These are phyloP conservation scores for Macrosteles quadrilineatus DNA, from an alignment of 1,140 invertebrate species.

Conservation along the genomic window DNA sequence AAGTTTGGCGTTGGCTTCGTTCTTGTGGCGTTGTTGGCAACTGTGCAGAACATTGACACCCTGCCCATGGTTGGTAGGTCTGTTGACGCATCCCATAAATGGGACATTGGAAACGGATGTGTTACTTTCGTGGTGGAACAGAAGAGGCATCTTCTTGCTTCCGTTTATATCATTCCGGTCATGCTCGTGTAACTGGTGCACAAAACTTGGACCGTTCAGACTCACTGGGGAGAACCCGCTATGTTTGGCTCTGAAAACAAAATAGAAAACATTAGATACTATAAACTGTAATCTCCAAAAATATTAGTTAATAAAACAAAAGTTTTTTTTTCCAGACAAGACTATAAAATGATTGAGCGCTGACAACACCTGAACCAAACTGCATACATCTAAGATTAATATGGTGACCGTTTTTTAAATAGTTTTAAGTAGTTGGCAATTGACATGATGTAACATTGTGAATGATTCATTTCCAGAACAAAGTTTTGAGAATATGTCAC, in stretches of 20 bases:
- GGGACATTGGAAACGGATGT: background rate
- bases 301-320: background rate
- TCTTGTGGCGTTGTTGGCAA: conserved; percentile 31
- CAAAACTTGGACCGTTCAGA: conserved; percentile 21
- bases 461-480: no score
- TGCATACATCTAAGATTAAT: no score
- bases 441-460: no score
- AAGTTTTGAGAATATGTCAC: no score
- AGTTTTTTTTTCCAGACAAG: conserved; percentile 9
- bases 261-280: conserved; percentile 15
- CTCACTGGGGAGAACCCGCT: background rate
- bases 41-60: conserved; percentile 19
- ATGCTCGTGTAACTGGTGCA: conserved; percentile 18
- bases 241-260: conserved; percentile 23
- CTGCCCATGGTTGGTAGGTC: conserved; percentile 15
- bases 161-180: conserved; percentile 25
- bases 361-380: no score
- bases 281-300: background rate
- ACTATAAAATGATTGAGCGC: background rate
- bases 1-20: conserved; percentile 38
- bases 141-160: conserved; percentile 33
- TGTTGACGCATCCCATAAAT: conserved; percentile 2
- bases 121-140: conserved; percentile 31
- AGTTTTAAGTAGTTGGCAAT: no score
- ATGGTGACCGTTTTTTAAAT: no score